Evolutionary conservation across 1,140 invertebrate genomes (phyloP).

Genomic region (Homalodisca vitripennis): DNA sequence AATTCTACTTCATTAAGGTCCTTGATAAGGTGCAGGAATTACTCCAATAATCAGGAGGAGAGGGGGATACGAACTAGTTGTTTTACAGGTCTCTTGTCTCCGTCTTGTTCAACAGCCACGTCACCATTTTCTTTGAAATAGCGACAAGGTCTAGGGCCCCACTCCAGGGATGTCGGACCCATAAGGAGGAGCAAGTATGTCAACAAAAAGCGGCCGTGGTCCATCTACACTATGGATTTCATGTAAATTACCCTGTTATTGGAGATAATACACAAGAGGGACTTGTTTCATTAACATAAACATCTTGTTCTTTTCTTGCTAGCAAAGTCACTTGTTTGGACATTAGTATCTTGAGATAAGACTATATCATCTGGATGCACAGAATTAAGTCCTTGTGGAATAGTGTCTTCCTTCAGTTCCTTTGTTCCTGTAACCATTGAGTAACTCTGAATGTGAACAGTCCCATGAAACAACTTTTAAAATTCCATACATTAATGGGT

Average conservation of each 20-base stretch:
- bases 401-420: neutral
- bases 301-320: slow-evolving; percentile 47
- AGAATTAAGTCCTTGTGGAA: neutral
- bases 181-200: slow-evolving; percentile 89
- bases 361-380: neutral
- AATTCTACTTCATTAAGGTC: too few species aligned
- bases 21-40: slow-evolving; percentile 34
- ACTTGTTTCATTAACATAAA: slow-evolving; percentile 49
- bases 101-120: neutral
- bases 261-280: slow-evolving; percentile 68
- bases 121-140: slow-evolving; percentile 48
- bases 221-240: slow-evolving; percentile 69
- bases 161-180: slow-evolving; percentile 52
- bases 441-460: slow-evolving; percentile 65
- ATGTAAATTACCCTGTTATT: slow-evolving; percentile 73
- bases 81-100: slow-evolving; percentile 27
- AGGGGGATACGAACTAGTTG: slow-evolving; percentile 43
- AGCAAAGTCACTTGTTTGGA: slow-evolving; percentile 42
- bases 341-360: slow-evolving; percentile 24
- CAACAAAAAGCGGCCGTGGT: slow-evolving; percentile 86
- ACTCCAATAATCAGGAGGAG: slow-evolving; percentile 37
- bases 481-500: slow-evolving; percentile 90
- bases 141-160: slow-evolving; percentile 49
- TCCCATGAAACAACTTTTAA: slow-evolving; percentile 78
- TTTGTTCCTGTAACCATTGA: slow-evolving; percentile 35